These are phyloP conservation scores for Setophaga coronata DNA, from an alignment of 2,113 vertebrate genomes.

Conservation along the genomic window DNA sequence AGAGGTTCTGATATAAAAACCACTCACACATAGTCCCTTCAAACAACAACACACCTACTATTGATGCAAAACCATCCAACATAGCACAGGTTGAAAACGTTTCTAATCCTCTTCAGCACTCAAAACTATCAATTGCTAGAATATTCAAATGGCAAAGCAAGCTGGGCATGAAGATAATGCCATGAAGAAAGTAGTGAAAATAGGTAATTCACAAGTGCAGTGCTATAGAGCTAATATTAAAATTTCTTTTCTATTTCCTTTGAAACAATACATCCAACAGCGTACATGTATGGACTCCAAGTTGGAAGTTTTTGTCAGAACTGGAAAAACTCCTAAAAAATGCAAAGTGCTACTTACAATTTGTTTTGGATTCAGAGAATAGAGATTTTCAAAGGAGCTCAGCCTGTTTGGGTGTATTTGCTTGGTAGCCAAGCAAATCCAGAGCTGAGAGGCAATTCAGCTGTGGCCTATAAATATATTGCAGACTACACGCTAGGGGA, in stretches of 20 bases:
- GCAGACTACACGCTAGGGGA: background rate
- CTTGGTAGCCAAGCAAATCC: slow-evolving; percentile 33
- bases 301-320: background rate
- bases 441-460: slow-evolving; percentile 16
- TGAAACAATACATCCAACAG: background rate
- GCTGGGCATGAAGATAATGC: background rate
- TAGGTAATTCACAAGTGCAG: background rate
- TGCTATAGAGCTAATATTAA: background rate
- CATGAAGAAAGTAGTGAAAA: background rate
- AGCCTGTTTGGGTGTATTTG: slow-evolving; percentile 15
- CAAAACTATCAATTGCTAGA: background rate
- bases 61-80: background rate
- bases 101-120: background rate
- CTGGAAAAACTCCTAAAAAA: background rate
- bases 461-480: slow-evolving; percentile 9
- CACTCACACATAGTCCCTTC: background rate
- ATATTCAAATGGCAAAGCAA: background rate
- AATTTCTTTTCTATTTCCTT: background rate
- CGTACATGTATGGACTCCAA: background rate
- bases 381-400: slow-evolving; percentile 5
- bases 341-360: background rate
- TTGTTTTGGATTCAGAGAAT: background rate
- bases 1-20: background rate
- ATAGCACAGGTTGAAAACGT: background rate
- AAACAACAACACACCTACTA: background rate